Evolutionary conservation across 2,797 vertebrate species (phyloP).

Genomic region (Anisognathus igniventris): DNA sequence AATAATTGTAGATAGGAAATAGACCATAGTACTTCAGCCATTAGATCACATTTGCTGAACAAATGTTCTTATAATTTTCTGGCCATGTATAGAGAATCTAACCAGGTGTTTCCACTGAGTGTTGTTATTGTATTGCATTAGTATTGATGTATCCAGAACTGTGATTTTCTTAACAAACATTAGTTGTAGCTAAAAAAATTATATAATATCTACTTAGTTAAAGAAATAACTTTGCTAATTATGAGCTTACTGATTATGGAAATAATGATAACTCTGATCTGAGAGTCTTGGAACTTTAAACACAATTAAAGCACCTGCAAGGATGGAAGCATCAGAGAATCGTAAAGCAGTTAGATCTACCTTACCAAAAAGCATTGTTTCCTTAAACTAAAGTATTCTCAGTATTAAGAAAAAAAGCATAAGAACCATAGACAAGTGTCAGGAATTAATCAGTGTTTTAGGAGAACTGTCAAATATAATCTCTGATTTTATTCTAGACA

Average conservation of each 20-base stretch:
- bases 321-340: background rate
- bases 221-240: background rate
- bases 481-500: slow-evolving; percentile 71
- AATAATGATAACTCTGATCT: background rate
- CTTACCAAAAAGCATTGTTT: background rate
- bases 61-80: background rate
- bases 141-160: background rate
- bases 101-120: background rate
- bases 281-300: background rate
- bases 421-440: background rate
- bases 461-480: background rate
- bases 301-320: background rate
- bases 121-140: background rate
- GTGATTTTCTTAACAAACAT: background rate
- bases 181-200: background rate
- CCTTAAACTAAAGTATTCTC: background rate
- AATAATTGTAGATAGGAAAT: background rate
- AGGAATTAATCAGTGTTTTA: background rate
- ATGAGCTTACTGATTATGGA: background rate
- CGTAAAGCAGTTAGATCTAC: background rate
- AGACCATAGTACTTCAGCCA: background rate
- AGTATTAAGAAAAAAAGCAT: background rate
- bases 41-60: background rate
- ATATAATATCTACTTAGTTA: background rate
- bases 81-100: background rate